phyloP scores from a whole-genome alignment of 2,888 invertebrate species.

The Lamellibrachia satsuma region DNA sequence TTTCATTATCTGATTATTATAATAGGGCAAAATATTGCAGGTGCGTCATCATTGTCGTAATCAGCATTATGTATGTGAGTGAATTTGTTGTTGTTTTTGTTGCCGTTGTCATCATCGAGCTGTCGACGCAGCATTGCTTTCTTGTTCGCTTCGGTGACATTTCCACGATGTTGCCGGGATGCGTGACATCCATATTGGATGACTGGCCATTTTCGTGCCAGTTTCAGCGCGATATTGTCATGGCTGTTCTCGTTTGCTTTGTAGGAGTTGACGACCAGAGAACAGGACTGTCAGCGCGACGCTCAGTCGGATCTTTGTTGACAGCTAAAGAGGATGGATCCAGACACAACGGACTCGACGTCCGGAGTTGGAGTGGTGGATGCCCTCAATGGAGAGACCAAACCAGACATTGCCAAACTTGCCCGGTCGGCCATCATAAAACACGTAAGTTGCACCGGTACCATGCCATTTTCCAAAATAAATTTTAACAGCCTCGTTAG shows the following conservation, averaged over 20 bases:
- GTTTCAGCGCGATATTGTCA: background rate
- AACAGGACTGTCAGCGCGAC: background rate
- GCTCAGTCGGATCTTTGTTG: background rate
- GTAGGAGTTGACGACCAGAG: background rate
- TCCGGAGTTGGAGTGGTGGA: conserved; percentile 34
- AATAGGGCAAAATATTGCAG: conserved; percentile 13
- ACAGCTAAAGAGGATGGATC: conserved; percentile 49
- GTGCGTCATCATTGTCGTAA: conserved; percentile 17
- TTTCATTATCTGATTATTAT: conserved; percentile 17
- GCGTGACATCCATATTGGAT: conserved; percentile 1
- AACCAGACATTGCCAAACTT: conserved; percentile 61
- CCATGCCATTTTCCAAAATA: background rate
- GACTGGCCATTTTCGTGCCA: background rate
- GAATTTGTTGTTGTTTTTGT: conserved; percentile 2
- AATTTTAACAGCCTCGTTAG: background rate
- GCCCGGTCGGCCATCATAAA: conserved; percentile 64
- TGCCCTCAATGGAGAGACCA: conserved; percentile 59
- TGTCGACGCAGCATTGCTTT: background rate
- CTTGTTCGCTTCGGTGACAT: background rate
- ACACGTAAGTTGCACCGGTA: conserved; percentile 49
- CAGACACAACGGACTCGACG: conserved; percentile 58
- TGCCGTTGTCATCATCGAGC: background rate
- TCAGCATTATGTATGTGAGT: conserved; percentile 17
- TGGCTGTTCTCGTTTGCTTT: background rate
- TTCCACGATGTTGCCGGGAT: background rate